Base-by-base conservation (phyloP, 2,113 vertebrate species). In the Chelonoidis abingdonii region DNA sequence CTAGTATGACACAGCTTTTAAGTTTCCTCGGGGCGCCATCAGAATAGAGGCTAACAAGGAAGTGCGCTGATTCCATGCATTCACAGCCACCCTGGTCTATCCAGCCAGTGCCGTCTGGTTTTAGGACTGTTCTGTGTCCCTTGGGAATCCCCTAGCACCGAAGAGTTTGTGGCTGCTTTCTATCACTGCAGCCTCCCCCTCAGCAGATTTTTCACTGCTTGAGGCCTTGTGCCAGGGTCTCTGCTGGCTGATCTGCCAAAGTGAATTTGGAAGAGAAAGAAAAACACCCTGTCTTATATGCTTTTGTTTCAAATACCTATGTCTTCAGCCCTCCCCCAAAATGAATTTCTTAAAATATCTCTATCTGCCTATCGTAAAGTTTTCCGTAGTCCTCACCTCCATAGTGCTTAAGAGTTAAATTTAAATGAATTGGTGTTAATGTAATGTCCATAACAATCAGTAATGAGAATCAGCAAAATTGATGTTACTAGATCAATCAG, bases 311-410 rank as follows among this genome's bases (percentile, higher is more conserved):
- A 44, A 80, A 57, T 47, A 72, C 72, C 81, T 56, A 56, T 11
- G 29, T 59, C 65, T 83, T 54, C n/a, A 78, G 59, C 54, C 86
- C 54, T 47, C 35, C 12, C 21, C 29, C 54, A 52, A 54, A 82
- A 41, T 88, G 47, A 35, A 80, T 81, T 93, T 87, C 95, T 95
- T 85, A 95, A 3, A 44, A 38, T 13, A 22, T 38, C 21, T 81
- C 47, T 56, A 8, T 83, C 52, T 85, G 22, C 56, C 85, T 53
- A 89, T 52, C 62, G 38, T 54, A 75, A n/a, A 80, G 50, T 92
- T 95, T 89, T 86, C 27, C 57, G 81, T 12, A 41, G 11, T 53
- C 13, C 22, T 69, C 76, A 56, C 10, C 17, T 90, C 31, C 7
- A 0, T 85, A 82, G 52, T 35, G 52, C 49, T 80, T 29, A n/a